Base-by-base conservation (phyloP, 2,888 invertebrate genomes). In the Steinernema scapterisci region DNA sequence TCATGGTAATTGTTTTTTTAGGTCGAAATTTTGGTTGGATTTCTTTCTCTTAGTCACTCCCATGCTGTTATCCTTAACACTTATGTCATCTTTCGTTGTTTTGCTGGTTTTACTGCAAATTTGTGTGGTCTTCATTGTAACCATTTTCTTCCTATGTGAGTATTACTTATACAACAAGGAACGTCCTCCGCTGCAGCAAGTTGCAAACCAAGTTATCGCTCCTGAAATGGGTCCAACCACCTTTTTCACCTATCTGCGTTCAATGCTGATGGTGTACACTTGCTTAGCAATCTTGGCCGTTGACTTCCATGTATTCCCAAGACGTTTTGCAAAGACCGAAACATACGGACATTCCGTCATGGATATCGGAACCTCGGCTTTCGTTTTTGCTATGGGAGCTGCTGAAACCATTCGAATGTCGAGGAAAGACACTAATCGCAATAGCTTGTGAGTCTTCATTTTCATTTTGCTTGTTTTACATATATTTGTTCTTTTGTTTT, bases 311-410 rank as follows among this genome's bases (percentile, higher is more conserved):
- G 90, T 92, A 72, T 97, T 95, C 88, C 96, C 97, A 0, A 89
- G 93, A 70, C 89, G 92, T 82, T 93, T 94, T 88, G 93, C 93
- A 0, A 99, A 99, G 89, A 94, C 95, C 0, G 93, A 93, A 51
- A 76, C 74, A n/a, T 86, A 80, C 44, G 87, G 87, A 25, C 84
- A 84, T 70, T 88, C 89, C 7, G 76, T 95, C 31, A 99, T 99
- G 99, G 99, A 99, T 87, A 91, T 93, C 11, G 97, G 97, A 11
- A 96, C 97, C 2, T 96, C 95, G 0, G 88, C 93, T 21, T 97
- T 93, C 89, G 91, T 95, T 7, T 90, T 93, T 45, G 91, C 93
- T 25, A 94, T 94, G 89, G 95, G 93, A 0, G 45, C 43, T 19
- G 74, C 76, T 11, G 74, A 75, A 72, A 71, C 44, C 1, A 38